phyloP scores from a whole-genome alignment of 2,113 vertebrate genomes.

The Pipra filicauda region DNA sequence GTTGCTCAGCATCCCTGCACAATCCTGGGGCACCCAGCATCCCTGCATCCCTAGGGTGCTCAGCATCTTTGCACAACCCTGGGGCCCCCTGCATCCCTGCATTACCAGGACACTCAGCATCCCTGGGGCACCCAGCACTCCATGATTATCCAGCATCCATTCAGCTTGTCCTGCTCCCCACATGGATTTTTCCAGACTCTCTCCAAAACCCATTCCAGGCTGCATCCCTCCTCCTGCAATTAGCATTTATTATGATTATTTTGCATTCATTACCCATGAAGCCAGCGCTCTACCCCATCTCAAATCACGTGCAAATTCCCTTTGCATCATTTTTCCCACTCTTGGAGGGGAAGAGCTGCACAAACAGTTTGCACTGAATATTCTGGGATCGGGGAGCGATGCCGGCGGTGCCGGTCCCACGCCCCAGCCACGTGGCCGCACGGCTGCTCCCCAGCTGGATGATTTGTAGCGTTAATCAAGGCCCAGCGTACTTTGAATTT shows the following conservation, averaged over 20 bases:
- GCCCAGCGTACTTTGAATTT: neutral
- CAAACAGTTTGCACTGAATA: neutral
- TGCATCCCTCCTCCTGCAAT: neutral
- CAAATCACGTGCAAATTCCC: neutral
- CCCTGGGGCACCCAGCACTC: neutral
- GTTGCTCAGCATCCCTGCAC: neutral
- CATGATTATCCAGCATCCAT: rapidly evolving
- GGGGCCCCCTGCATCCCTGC: neutral
- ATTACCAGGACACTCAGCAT: neutral
- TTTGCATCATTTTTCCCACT: neutral
- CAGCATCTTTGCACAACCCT: too few species aligned
- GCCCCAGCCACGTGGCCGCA: neutral
- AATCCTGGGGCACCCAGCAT: neutral
- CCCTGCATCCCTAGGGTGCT: neutral
- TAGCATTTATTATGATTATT: neutral
- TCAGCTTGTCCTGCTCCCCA: neutral
- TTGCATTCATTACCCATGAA: neutral
- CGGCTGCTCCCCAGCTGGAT: constrained; percentile 21
- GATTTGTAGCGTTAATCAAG: constrained; percentile 20
- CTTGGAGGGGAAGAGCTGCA: neutral
- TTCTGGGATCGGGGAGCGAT: neutral
- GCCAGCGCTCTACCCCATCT: neutral
- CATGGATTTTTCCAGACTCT: neutral
- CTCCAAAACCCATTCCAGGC: neutral
- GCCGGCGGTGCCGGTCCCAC: neutral